Evolutionary conservation across 2,888 invertebrate genomes (phyloP), one percentile per base, ranked within the genome.

Genomic region (Megastigmus dorsalis): DNA sequence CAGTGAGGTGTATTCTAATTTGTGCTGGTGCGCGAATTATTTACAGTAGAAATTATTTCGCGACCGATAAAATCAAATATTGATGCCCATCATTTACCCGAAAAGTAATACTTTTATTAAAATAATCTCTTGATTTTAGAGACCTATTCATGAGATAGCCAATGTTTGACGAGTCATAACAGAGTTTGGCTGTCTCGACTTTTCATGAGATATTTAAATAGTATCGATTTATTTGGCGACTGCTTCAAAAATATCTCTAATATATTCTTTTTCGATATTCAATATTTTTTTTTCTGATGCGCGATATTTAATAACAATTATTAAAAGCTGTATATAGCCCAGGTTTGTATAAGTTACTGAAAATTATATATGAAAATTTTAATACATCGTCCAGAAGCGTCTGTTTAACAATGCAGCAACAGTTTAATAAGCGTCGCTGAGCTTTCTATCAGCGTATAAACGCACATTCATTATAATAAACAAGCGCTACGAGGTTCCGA

Each of bases 211-310:
- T 52, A 65, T 65, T 65, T 52, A 65, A 65, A 65, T 65, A 26
- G 4, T 65, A 65, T 65, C 28, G 65, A 52, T 23, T n/a, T 65
- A 36, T 52, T 65, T 28, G 26, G 10, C 1, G 28, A 38, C 52
- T 18, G 38, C 10, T 52, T 65, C 5, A 38, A 50, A n/a, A 52
- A 65, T 65, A 65, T 50, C 52, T 9, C 13, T 41, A n/a, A n/a
- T n/a, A 28, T 65, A 28, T 52, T 65, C 15, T 65, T 59, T 2
- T n/a, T 65, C 65, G 65, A 65, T 65, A 38, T 52, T 52, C 52
- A 38, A 65, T 65, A 65, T 26, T 52, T 65, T 41, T 52, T 23
- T 10, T 41, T 52, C 36, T 10, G 2, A 7, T 13, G 38, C 3
- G 26, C 15, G 38, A 52, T 52, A 36, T 65, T 65, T 65, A 52